Conservation (phyloP, 2,113 vertebrate genomes). For the Sceloporus tristichus region DNA sequence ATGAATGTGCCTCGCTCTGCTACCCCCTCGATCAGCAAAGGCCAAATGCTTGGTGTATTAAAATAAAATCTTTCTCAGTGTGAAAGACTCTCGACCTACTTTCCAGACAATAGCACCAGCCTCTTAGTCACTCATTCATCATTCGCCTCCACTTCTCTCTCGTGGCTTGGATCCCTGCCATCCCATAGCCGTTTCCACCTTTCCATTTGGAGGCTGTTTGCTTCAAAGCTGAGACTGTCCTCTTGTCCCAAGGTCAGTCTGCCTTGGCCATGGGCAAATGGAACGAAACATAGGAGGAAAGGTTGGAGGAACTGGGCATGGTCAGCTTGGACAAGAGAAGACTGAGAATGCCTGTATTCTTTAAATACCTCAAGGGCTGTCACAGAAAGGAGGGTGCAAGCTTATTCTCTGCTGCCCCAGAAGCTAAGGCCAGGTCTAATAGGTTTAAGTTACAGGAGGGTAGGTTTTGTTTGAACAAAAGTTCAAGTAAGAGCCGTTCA, state of each 20-base stretch:
- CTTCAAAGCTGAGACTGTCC: background rate
- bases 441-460: no score
- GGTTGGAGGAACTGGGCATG: no score
- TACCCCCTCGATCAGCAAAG: conserved; percentile 48
- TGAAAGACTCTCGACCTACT: conserved; percentile 71
- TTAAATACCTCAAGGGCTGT: no score
- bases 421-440: no score
- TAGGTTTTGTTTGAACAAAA: no score
- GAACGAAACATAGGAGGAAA: background rate
- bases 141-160: conserved; percentile 35
- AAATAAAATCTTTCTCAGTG: conserved; percentile 55
- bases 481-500: no score
- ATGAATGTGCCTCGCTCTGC: conserved; percentile 20
- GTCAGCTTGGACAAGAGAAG: no score
- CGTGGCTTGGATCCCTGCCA: background rate
- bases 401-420: no score
- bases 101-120: conserved; percentile 72
- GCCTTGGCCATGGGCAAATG: background rate
- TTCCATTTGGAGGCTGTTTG: background rate
- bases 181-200: background rate
- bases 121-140: conserved; percentile 69
- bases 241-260: accelerated
- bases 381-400: no score
- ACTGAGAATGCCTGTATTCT: no score
- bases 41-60: conserved; percentile 58